A percentile compares a stretch with the other conserved stretches of the same genome.
phyloP scores from a whole-genome alignment of 1,140 invertebrate genomes.

The Caenorhabditis inopinata region DNA sequence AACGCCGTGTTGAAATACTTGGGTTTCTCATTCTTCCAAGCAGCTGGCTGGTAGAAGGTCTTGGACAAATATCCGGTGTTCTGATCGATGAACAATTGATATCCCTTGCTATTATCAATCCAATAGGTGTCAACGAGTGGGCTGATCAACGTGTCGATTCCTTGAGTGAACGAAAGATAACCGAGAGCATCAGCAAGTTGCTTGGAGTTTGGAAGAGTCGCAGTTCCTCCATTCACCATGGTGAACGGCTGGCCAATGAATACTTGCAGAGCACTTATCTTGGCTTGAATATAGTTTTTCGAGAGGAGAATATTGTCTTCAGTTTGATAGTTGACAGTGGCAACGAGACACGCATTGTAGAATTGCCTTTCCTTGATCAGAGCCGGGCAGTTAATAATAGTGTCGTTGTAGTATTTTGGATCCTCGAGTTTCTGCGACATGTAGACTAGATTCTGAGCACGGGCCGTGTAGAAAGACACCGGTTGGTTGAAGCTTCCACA shows the following conservation, averaged over 20 bases:
- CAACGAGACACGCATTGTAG: conserved; percentile 38
- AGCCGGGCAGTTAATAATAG: conserved; percentile 21
- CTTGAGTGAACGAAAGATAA: conserved; percentile 42
- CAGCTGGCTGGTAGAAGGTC: conserved; percentile 40
- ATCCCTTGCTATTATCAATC: conserved; percentile 41
- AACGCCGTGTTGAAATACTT: conserved; percentile 3
- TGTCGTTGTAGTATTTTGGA: conserved; percentile 35
- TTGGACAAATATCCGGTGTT: conserved; percentile 32
- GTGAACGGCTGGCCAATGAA: conserved; percentile 13
- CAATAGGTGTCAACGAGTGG: conserved; percentile 49
- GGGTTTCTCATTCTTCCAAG: conserved; percentile 4
- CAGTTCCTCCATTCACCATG: conserved; percentile 7
- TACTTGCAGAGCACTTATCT: conserved; percentile 3
- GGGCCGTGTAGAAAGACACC: conserved; percentile 27
- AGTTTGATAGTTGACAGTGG: not conserved
- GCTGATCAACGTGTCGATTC: conserved; percentile 45
- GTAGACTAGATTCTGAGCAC: conserved; percentile 24
- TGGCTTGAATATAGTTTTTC: conserved; percentile 24
- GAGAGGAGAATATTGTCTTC: conserved; percentile 9
- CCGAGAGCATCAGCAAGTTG: conserved; percentile 38
- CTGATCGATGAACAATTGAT: conserved; percentile 48
- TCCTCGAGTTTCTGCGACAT: conserved; percentile 36
- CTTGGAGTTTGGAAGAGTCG: not conserved
- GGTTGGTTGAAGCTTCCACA: conserved; percentile 83
- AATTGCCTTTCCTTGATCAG: conserved; percentile 34